Base-by-base conservation (phyloP, 37 sponge, comb jelly and placozoan species). In the Aplysina aerophoba region DNA sequence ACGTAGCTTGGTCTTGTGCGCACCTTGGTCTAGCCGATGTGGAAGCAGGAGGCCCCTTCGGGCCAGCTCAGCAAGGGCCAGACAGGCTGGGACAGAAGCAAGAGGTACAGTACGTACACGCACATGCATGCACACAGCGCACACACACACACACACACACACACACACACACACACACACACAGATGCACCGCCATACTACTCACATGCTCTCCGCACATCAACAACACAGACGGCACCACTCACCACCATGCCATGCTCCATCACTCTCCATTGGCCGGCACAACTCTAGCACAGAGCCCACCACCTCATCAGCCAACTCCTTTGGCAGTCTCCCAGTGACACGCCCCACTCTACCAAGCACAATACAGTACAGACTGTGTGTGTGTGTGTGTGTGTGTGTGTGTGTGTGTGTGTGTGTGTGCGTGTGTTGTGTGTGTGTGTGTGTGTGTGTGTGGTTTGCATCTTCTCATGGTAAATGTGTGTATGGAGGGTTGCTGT, bases 41-140 rank as follows among this genome's bases (percentile, higher is more conserved):
- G 97, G 99, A 3, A 94, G 83, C 21, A 98, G 93, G 14, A 98
- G 87, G 0, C 99, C 99, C 74, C 97, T 89, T 58, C 99, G 92
- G 0, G 95, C 99, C n/a, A 98, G 87, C 86, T 98, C 99, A 17
- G 99, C 99, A 59, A 98, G 87, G 36, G 99, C 28, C 30, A 35
- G 17, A 27, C 71, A 30, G 34, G 34, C 71, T 34, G 35, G 34
- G 35, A 69, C 33, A 27, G 50, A 44, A 44, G 50, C 50, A 44
- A 44, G 50, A 73, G 35, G 14, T 36, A 73, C 75, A 73, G 44
- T 35, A 73, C 75, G 14, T 36, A 73, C 75, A 73, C 75, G 33
- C 75, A 73, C 75, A 73, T 36, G 14, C 75, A 73, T 36, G 14
- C 75, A 73, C 75, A 73, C 75, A 73, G 14, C 75, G 14, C 80